A percentile compares a stretch with the other conserved stretches of the same genome.
Conservation (phyloP, 1,140 invertebrate genomes). For the Episyrphus balteatus region DNA sequence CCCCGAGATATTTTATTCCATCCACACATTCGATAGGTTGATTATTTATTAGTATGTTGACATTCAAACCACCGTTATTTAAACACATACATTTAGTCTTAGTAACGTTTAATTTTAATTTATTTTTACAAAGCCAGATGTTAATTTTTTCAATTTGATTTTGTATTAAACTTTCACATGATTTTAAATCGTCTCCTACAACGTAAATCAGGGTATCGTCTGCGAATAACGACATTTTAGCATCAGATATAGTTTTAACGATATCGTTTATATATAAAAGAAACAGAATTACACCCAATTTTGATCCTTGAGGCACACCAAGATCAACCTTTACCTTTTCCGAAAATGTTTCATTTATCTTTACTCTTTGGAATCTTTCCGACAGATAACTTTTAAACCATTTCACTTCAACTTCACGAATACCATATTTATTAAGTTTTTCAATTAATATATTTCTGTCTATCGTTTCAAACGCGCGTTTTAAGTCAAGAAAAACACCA, state of each 20-base stretch:
- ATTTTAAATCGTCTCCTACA: neutral
- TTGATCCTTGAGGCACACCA: slow-evolving; percentile 10
- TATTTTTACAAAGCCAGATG: neutral
- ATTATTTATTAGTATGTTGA: neutral
- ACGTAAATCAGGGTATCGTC: neutral
- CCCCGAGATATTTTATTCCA: slow-evolving; percentile 8
- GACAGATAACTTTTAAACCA: no score
- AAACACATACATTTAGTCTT: slow-evolving; percentile 14
- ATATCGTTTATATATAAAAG: neutral
- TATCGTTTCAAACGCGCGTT: no score
- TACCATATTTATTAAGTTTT: no score
- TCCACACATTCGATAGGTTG: slow-evolving; percentile 3
- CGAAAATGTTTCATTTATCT: slow-evolving; percentile 16
- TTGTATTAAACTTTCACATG: neutral
- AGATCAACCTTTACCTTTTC: neutral
- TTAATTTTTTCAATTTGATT: neutral
- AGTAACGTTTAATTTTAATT: neutral
- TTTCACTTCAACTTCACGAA: no score
- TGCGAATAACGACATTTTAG: neutral
- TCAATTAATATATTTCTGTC: no score
- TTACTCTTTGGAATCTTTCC: no score
- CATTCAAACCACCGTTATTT: neutral
- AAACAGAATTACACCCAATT: slow-evolving; percentile 6
- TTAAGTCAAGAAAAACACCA: no score
- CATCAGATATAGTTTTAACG: neutral